Conservation (phyloP, 2,888 invertebrate species). For the Folsomia candida region DNA sequence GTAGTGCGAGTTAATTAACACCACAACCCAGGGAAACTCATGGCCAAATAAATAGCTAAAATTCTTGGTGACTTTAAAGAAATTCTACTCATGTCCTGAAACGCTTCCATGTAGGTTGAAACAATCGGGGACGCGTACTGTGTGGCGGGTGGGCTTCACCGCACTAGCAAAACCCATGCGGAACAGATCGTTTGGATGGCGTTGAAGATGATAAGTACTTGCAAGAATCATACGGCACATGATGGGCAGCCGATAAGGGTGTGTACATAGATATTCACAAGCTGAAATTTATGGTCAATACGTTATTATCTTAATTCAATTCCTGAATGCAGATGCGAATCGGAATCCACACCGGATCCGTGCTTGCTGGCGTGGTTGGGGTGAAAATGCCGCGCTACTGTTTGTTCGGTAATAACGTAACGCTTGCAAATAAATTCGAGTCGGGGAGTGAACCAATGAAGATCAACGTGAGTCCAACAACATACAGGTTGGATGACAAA, state of each 20-base stretch:
- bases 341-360: constrained; percentile 89
- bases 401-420: constrained; percentile 91
- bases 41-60: too few relatives aligned
- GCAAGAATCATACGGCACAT: constrained; percentile 81
- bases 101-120: too few relatives aligned
- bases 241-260: constrained; percentile 89
- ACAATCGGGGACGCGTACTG: constrained; percentile 96
- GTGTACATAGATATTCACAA: constrained; percentile 43
- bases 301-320: not conserved
- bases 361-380: constrained; percentile 89
- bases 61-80: too few relatives aligned
- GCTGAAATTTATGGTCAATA: not conserved
- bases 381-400: constrained; percentile 92
- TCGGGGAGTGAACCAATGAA: constrained; percentile 85
- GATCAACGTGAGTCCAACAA: constrained; percentile 91
- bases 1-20: too few relatives aligned
- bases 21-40: too few relatives aligned
- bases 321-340: constrained; percentile 76
- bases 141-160: constrained; percentile 88
- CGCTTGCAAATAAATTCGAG: constrained; percentile 93
- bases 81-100: too few relatives aligned
- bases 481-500: constrained; percentile 71
- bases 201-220: constrained; percentile 86
- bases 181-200: constrained; percentile 97
- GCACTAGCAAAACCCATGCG: constrained; percentile 80